Conservation (phyloP, 2,113 vertebrate genomes). For the Porphyrio hochstetteri region DNA sequence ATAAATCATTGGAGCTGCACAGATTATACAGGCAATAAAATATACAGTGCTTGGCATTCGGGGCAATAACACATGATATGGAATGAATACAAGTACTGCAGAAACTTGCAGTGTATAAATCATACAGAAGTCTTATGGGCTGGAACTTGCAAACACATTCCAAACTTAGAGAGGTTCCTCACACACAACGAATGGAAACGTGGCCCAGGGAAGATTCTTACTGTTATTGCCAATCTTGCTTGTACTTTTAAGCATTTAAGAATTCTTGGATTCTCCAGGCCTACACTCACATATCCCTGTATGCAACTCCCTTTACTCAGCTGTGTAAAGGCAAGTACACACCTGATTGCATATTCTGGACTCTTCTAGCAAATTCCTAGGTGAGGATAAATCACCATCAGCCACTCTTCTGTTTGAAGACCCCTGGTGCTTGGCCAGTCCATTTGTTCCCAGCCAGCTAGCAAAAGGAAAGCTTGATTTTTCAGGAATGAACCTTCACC, state of each 20-base stretch:
- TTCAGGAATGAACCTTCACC: not conserved
- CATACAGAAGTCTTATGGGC: not conserved
- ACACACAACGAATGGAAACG: fast-evolving
- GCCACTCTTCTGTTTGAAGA: not conserved
- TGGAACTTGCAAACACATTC: not conserved
- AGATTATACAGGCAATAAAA: not conserved
- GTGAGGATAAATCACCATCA: not conserved
- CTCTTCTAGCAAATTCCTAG: not conserved
- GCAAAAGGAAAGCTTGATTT: not conserved
- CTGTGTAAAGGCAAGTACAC: not conserved
- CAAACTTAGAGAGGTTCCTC: not conserved
- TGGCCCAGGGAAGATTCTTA: not conserved
- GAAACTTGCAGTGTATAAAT: not conserved
- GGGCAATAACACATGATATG: not conserved
- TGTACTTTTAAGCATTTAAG: not conserved
- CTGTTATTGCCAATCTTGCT: not conserved
- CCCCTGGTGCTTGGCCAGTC: not conserved
- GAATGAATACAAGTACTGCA: not conserved
- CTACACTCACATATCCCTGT: fast-evolving
- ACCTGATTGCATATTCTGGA: fast-evolving
- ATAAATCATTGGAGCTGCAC: not conserved
- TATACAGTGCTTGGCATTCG: not conserved
- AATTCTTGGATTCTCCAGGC: not conserved
- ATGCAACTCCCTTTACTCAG: not conserved
- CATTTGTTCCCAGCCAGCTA: not conserved